Percentiles rank a stretch among this genome's conserved stretches.
These are phyloP conservation scores for Psammodynastes pulverulentus DNA, from an alignment of 2,113 vertebrate species.

Conservation along the genomic window DNA sequence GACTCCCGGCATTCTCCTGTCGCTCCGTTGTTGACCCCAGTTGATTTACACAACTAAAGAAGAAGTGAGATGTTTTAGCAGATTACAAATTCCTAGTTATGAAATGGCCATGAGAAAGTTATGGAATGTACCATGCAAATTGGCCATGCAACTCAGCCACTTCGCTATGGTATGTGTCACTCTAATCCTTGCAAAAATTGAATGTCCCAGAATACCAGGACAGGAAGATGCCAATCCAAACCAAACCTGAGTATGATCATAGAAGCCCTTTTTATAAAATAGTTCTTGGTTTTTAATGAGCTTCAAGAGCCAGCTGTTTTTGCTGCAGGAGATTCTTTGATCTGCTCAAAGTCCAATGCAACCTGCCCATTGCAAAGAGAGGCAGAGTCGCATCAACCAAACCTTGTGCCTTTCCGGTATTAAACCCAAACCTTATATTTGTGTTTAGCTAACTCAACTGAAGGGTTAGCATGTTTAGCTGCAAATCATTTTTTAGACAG, in stretches of 20 bases:
- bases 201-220: background rate
- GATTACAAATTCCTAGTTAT: too few relatives aligned
- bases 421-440: background rate
- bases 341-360: background rate
- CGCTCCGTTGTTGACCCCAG: constrained; percentile 31
- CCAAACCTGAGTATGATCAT: background rate
- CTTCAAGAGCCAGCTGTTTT: background rate
- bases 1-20: constrained; percentile 40
- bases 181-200: background rate
- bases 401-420: background rate
- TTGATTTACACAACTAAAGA: background rate
- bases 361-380: background rate
- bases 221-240: background rate
- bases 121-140: too few relatives aligned
- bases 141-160: too few relatives aligned
- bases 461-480: background rate
- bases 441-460: background rate
- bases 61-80: background rate
- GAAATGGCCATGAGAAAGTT: background rate
- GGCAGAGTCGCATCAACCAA: background rate
- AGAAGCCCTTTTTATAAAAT: background rate
- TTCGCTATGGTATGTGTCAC: too few relatives aligned
- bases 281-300: background rate
- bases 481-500: background rate
- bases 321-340: background rate